These are phyloP conservation scores for Labroides dimidiatus DNA, from an alignment of 2,797 vertebrate species.

Conservation along the genomic window DNA sequence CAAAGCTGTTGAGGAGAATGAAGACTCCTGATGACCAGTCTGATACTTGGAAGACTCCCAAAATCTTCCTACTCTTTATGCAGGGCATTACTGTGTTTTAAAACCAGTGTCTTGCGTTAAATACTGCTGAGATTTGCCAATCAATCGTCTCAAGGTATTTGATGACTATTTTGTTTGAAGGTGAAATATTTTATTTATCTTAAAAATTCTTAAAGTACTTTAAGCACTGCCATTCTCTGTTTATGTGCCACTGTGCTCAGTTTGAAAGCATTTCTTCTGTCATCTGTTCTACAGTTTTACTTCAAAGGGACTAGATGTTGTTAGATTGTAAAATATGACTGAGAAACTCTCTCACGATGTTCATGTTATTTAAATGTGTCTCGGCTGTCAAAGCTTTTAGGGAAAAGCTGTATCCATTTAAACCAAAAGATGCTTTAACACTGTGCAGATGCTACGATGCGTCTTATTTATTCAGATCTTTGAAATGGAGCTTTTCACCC, in stretches of 20 bases:
- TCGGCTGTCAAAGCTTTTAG: constrained; percentile 28
- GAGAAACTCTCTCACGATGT: constrained; percentile 43
- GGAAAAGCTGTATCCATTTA: constrained; percentile 35
- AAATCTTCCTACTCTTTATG: constrained; percentile 4
- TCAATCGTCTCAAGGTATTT: constrained; percentile 22
- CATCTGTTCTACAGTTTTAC: constrained; percentile 24
- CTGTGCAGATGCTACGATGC: constrained; percentile 68
- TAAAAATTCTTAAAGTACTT: constrained; percentile 48
- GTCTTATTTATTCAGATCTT: constrained; percentile 74
- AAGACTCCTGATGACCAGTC: constrained; percentile 57
- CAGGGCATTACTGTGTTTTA: constrained; percentile 54
- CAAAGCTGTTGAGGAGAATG: constrained; percentile 72
- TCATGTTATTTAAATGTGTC: constrained; percentile 54
- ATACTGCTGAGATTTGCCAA: constrained; percentile 55
- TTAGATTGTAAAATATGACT: constrained; percentile 26
- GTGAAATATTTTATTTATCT: constrained; percentile 41
- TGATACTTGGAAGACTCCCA: background rate
- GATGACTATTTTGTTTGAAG: constrained; percentile 33
- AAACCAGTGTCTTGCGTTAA: constrained; percentile 33
- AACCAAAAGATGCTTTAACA: constrained; percentile 76
- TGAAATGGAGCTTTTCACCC: constrained; percentile 44
- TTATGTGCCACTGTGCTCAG: constrained; percentile 72
- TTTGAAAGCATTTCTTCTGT: constrained; percentile 47
- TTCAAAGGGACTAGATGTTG: constrained; percentile 24
- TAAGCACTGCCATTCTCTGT: constrained; percentile 78